These are phyloP conservation scores for Leucopternis melanops DNA, from an alignment of 2,113 vertebrate genomes.

Conservation along the genomic window DNA sequence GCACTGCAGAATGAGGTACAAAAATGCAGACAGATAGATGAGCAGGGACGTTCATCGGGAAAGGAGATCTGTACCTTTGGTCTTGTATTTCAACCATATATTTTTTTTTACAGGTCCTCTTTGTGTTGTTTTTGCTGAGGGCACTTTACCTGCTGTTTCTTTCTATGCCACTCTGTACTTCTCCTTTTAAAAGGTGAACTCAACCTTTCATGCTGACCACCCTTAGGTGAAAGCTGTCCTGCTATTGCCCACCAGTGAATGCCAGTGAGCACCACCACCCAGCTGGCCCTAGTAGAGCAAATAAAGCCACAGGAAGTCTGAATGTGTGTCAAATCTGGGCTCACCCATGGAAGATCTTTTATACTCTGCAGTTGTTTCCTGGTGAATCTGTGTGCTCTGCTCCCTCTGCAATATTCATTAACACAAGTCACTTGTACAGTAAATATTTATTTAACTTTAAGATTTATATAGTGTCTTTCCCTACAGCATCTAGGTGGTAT, in stretches of 20 bases:
- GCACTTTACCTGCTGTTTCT: not conserved
- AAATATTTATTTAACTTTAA: slow-evolving; percentile 62
- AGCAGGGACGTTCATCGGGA: not conserved
- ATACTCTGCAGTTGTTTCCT: not conserved
- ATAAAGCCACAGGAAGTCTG: not conserved
- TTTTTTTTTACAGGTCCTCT: not conserved
- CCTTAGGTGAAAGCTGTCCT: not conserved
- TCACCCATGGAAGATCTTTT: not conserved
- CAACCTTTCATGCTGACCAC: not conserved
- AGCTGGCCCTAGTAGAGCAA: not conserved
- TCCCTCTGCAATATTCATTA: slow-evolving; percentile 56
- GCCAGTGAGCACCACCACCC: not conserved
- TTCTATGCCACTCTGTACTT: not conserved
- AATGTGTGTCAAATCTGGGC: not conserved
- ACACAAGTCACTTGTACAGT: slow-evolving; percentile 34
- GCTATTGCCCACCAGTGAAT: not conserved
- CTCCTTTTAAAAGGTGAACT: not conserved
- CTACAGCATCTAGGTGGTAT: slow-evolving; percentile 55
- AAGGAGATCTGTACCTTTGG: not conserved
- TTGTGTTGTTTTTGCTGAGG: not conserved
- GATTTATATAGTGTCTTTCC: slow-evolving; percentile 56
- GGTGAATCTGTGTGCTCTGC: not conserved
- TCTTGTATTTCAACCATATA: not conserved
- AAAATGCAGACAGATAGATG: not conserved
- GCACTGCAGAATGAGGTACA: not conserved